Evolutionary conservation across 2,888 invertebrate species (phyloP).

Genomic region (Aleiodes alternator): DNA sequence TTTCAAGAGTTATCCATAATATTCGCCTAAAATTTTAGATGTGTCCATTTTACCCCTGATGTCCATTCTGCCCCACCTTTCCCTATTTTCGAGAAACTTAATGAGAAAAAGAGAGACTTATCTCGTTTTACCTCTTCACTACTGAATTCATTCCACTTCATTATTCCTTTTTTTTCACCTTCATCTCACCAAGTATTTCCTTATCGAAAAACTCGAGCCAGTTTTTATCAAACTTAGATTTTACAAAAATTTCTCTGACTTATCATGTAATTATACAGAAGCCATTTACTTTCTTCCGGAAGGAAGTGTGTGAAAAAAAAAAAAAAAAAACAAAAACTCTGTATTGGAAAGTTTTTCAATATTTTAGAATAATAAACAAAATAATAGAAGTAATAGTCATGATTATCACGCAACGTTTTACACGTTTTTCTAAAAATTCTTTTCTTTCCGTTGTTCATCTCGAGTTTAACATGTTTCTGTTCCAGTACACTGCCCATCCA

Average conservation of each 20-base stretch:
- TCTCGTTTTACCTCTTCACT: too few species aligned
- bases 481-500: constrained; percentile 24
- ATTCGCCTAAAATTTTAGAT: too few species aligned
- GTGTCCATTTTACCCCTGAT: too few species aligned
- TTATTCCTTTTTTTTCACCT: not conserved
- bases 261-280: too few species aligned
- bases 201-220: too few species aligned
- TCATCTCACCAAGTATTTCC: too few species aligned
- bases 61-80: too few species aligned
- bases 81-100: too few species aligned
- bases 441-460: constrained; percentile 10
- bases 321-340: constrained; percentile 22
- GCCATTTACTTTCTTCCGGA: constrained; percentile 31
- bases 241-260: too few species aligned
- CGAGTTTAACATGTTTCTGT: constrained; percentile 32
- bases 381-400: not conserved
- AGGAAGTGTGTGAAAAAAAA: constrained; percentile 31
- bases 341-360: not conserved
- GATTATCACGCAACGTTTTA: constrained; percentile 14
- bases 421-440: not conserved
- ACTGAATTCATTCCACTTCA: not conserved
- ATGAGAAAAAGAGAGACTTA: too few species aligned
- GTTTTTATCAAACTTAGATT: too few species aligned
- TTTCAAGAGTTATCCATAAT: too few species aligned
- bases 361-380: not conserved